Conservation (phyloP, 2,888 invertebrate species). For the Saturnia pavonia region DNA sequence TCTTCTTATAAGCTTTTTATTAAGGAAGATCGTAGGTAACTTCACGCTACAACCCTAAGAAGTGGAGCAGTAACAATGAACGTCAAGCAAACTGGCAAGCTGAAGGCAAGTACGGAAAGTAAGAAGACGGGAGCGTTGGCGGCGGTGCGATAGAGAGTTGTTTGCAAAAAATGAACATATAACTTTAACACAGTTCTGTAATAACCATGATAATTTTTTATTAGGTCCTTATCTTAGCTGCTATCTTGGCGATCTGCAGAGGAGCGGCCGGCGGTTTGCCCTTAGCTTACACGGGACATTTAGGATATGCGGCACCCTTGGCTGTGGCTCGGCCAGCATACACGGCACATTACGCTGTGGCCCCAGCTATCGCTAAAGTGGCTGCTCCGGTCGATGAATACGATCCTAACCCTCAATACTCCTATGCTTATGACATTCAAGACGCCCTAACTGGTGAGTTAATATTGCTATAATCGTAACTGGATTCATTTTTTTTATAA, state of each 20-base stretch:
- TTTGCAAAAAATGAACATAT: no score
- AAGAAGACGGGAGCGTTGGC: no score
- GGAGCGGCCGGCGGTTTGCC: slow-evolving; percentile 55
- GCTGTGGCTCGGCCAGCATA: slow-evolving; percentile 55
- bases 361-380: slow-evolving; percentile 56
- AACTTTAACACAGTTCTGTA: no score
- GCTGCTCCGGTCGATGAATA: slow-evolving; percentile 78
- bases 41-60: no score
- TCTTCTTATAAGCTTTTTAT: no score
- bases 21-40: no score
- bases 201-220: neutral
- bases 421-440: slow-evolving; percentile 86
- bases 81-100: no score
- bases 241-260: slow-evolving; percentile 58
- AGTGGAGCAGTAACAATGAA: no score
- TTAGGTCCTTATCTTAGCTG: slow-evolving; percentile 61
- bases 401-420: slow-evolving; percentile 85
- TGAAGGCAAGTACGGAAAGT: no score
- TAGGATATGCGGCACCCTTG: slow-evolving; percentile 51
- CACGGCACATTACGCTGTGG: slow-evolving; percentile 46
- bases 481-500: neutral
- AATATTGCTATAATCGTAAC: neutral
- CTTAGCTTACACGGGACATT: slow-evolving; percentile 53
- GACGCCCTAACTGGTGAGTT: slow-evolving; percentile 84
- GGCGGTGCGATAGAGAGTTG: no score